Base-by-base conservation (phyloP, 92 coral and sea anemone species). In the Scolanthus callimorphus region DNA sequence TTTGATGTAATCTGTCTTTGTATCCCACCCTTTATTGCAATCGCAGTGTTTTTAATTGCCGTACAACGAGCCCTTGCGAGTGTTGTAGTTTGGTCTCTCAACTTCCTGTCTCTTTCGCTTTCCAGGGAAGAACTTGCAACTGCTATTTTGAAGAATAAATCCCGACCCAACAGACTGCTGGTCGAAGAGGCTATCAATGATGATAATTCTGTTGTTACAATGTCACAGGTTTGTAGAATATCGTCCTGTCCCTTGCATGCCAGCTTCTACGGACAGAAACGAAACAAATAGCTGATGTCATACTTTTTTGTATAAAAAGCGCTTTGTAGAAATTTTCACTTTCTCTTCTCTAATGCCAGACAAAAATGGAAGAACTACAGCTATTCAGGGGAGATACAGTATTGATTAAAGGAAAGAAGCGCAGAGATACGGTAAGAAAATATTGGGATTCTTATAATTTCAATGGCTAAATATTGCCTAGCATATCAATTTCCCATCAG, bases 161-260 rank as follows among this genome's bases (percentile, higher is more conserved):
- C 87, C 34, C 82, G 82, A 51, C 98, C 98, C 53, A 92, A 92
- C 73, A 83, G 98, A 31, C 62, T 92, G 60, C 60, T 92, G 31
- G 98, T 92, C 38, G 98, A 92, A 59, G 98, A 92, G 48, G 98
- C 98, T n/a, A 79, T 84, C 24, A 92, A 88, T 55, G 98, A 92
- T 84, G 98, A 92, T 67, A 92, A 92, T 62, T 92, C 98, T 12
- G 98, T 92, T 31, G 98, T 92, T 44, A 68, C 98, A 1, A 79
- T 92, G 85, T 92, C 98, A 27, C 98, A 92, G 96, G 98, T 92
- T 61, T 24, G 88, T 75, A 46, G 52, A 19, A n/a, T n/a, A n/a
- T n/a, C n/a, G n/a, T n/a, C n/a, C n/a, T n/a, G n/a, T n/a, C n/a
- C n/a, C n/a, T n/a, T n/a, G n/a, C n/a, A n/a, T n/a, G n/a, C n/a